Evolutionary conservation across 2,888 invertebrate genomes (phyloP).

Genomic region (Tinea trinotella): DNA sequence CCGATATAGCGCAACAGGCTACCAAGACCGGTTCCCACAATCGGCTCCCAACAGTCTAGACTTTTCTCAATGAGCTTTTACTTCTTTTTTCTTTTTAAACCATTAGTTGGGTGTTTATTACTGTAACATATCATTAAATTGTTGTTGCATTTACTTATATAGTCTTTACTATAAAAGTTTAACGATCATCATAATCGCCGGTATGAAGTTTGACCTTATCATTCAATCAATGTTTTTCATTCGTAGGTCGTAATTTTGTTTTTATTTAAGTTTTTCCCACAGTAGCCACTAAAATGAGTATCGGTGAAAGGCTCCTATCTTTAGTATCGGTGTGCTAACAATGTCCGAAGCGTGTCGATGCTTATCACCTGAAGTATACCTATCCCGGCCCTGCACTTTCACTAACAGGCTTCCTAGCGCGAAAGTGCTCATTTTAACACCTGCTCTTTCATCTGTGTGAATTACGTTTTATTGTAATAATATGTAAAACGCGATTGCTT

Average conservation of each 20-base stretch:
- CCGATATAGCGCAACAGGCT: slow-evolving; percentile 44
- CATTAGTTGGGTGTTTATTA: slow-evolving; percentile 14
- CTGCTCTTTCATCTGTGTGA: background rate
- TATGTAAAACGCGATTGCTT: background rate
- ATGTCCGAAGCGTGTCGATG: slow-evolving; percentile 63
- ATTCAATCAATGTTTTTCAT: slow-evolving; percentile 17
- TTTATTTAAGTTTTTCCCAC: slow-evolving; percentile 40
- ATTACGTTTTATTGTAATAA: background rate
- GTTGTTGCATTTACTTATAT: slow-evolving; percentile 4
- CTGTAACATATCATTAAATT: slow-evolving; percentile 8
- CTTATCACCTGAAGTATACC: slow-evolving; percentile 38
- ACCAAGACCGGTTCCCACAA: slow-evolving; percentile 48
- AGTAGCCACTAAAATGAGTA: slow-evolving; percentile 51
- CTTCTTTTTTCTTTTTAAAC: background rate
- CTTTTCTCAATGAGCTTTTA: slow-evolving; percentile 16
- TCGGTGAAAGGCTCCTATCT: slow-evolving; percentile 62
- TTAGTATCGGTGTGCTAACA: slow-evolving; percentile 60
- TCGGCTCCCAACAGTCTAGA: slow-evolving; percentile 61
- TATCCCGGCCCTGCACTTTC: slow-evolving; percentile 24
- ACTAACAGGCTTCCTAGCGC: slow-evolving; percentile 30
- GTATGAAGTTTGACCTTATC: slow-evolving; percentile 23
- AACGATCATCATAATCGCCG: background rate
- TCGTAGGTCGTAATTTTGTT: background rate
- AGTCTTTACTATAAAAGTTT: slow-evolving; percentile 10
- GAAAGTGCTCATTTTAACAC: slow-evolving; percentile 10